Evolutionary conservation across 2,113 vertebrate species (phyloP), one percentile per base, ranked within the genome.

Genomic region (Ophiodon elongatus): DNA sequence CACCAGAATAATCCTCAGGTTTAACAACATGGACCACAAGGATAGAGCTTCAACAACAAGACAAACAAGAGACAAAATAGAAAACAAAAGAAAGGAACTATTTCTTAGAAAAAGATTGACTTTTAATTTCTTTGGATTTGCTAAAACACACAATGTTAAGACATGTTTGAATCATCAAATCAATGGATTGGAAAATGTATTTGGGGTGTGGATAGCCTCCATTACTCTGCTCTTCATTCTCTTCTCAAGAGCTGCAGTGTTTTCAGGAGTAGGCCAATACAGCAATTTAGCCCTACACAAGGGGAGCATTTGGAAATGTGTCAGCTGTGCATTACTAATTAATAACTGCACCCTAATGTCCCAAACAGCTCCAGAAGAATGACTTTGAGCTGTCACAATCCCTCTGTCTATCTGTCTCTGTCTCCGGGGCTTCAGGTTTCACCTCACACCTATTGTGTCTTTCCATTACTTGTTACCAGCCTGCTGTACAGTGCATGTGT

Each of bases 381-480:
- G 78, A 69, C 68, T 59, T 1, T 11, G 47, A 80, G 50, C 3
- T 83, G 86, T 89, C 70, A 72, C 66, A 76, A 63, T 84, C 25
- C 47, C 56, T 57, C 72, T 15, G 35, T 82, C 13, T 73, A 2
- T 15, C 31, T 37, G 45, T 47, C 21, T 69, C 15, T 35, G 45
- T 67, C 57, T 43, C 59, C 8, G 0, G 13, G 62, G 89, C 29
- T 76, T 87, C 80, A n/a, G 84, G 89, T 94, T 94, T 73, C 78
- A 76, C 70, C 82, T 88, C 84, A 91, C 92, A 93, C 85, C 86
- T 77, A 52, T 69, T 8, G 64, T 84, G 89, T 77, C n/a, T 85
- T 80, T 90, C 76, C 64, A 57, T 82, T 66, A 87, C 54, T 27
- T 82, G 65, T 47, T 85, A 66, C 77, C 76, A 86, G 45, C 57